These are phyloP conservation scores for Apamea anceps DNA, from an alignment of 2,888 invertebrate species.

Conservation along the genomic window DNA sequence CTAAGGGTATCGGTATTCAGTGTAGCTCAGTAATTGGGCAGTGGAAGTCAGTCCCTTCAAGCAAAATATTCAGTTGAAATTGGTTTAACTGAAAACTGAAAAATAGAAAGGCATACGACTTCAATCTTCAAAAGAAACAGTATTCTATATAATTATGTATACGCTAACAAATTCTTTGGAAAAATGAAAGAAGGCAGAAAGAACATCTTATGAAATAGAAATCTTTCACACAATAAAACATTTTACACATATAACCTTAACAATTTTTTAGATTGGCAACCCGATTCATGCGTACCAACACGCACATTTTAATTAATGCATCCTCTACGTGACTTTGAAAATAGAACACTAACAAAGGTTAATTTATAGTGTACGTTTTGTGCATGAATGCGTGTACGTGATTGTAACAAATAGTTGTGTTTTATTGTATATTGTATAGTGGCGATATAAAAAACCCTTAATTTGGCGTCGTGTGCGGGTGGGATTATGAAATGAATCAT, in stretches of 20 bases:
- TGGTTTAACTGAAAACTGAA: not conserved
- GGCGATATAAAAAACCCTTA: constrained; percentile 72
- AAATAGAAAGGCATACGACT: not conserved
- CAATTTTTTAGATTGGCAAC: constrained; percentile 64
- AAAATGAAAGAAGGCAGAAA: not conserved
- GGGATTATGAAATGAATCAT: constrained; percentile 35
- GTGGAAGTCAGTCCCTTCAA: not conserved
- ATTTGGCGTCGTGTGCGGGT: constrained; percentile 72
- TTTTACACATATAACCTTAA: constrained; percentile 38
- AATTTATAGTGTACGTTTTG: constrained; percentile 78
- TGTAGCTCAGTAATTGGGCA: not conserved
- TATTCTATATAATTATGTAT: not conserved
- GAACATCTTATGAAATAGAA: constrained; percentile 20
- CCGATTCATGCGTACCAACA: constrained; percentile 65
- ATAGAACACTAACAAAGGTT: constrained; percentile 76
- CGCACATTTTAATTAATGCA: constrained; percentile 67
- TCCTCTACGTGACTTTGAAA: constrained; percentile 83
- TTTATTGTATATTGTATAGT: constrained; percentile 80
- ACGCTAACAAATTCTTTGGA: not conserved
- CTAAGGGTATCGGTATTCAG: not conserved
- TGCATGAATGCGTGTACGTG: constrained; percentile 81
- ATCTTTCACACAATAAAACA: constrained; percentile 18
- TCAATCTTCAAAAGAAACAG: not conserved
- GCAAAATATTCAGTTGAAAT: not conserved
- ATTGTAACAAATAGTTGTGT: constrained; percentile 80